These are phyloP conservation scores for Andrena camellia DNA, from an alignment of 2,888 invertebrate genomes.

Conservation along the genomic window DNA sequence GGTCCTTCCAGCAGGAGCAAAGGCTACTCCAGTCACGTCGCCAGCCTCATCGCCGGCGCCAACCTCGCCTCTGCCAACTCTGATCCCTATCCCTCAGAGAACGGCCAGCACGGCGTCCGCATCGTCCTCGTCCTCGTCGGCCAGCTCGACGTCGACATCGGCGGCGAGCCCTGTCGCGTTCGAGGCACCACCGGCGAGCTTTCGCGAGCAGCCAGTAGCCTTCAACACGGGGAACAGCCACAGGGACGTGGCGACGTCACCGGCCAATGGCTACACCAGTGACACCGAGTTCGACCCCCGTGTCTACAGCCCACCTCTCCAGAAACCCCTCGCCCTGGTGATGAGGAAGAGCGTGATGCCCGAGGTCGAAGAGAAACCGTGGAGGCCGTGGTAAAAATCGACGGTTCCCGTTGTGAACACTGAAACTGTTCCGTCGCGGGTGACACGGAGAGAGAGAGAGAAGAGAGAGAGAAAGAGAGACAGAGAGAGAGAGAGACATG, in stretches of 20 bases:
- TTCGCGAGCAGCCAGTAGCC: constrained; percentile 83
- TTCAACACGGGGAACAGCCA: constrained; percentile 82
- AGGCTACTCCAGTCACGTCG: constrained; percentile 85
- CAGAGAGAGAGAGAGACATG: constrained; percentile 45
- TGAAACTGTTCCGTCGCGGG: constrained; percentile 2
- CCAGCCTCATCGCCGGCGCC: constrained; percentile 84
- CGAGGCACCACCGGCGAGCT: constrained; percentile 86
- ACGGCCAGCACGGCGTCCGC: constrained; percentile 91
- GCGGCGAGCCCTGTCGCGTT: constrained; percentile 85
- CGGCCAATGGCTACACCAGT: constrained; percentile 84
- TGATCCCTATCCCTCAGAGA: constrained; percentile 91
- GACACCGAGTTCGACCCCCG: constrained; percentile 81
- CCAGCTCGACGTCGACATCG: constrained; percentile 84
- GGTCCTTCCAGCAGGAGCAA: constrained; percentile 89
- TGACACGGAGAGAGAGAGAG: constrained; percentile 43
- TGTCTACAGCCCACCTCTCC: constrained; percentile 85
- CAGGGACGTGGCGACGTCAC: constrained; percentile 86
- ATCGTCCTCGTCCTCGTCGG: constrained; percentile 87
- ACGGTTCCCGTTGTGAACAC: not conserved
- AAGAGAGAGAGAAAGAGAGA: constrained; percentile 39
- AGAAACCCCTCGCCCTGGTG: constrained; percentile 90
- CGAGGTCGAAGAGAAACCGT: constrained; percentile 90
- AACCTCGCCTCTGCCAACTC: constrained; percentile 87
- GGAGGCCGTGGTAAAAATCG: constrained; percentile 91
- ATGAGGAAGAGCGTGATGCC: constrained; percentile 88